phyloP scores from a whole-genome alignment of 2,113 vertebrate species.

The Erinaceus europaeus region DNA sequence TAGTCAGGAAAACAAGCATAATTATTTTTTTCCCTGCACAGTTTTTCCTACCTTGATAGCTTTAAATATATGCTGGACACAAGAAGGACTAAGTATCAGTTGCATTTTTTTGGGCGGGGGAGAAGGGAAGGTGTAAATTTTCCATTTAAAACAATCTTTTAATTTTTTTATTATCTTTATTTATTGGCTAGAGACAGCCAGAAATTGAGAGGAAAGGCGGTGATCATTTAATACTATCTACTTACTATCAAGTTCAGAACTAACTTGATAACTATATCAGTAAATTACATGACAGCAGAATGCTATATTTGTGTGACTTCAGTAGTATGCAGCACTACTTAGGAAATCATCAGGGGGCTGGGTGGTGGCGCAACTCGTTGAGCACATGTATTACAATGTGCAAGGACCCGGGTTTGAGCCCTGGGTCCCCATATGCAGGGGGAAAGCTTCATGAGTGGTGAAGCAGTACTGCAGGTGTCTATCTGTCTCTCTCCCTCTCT shows the following conservation, averaged over 20 bases:
- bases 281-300: constrained; percentile 47
- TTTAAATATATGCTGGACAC: constrained; percentile 43
- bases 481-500: no score
- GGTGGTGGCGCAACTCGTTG: no score
- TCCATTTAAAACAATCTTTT: constrained; percentile 45
- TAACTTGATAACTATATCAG: constrained; percentile 36
- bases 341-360: constrained; percentile 46
- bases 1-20: constrained; percentile 46
- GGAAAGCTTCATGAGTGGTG: no score
- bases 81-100: constrained; percentile 11
- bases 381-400: no score
- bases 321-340: constrained; percentile 23
- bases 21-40: constrained; percentile 47
- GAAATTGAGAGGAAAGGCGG: no score
- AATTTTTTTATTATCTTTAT: constrained; percentile 29
- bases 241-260: no score
- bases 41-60: constrained; percentile 42
- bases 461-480: no score
- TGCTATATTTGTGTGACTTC: constrained; percentile 24
- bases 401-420: no score
- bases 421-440: no score
- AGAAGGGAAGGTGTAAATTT: constrained; percentile 42
- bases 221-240: no score
- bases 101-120: no score
- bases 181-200: no score